Percentiles rank a stretch among this genome's conserved stretches.
These are phyloP conservation scores for Drosophila testacea DNA, from an alignment of 2,888 invertebrate genomes.

Conservation along the genomic window DNA sequence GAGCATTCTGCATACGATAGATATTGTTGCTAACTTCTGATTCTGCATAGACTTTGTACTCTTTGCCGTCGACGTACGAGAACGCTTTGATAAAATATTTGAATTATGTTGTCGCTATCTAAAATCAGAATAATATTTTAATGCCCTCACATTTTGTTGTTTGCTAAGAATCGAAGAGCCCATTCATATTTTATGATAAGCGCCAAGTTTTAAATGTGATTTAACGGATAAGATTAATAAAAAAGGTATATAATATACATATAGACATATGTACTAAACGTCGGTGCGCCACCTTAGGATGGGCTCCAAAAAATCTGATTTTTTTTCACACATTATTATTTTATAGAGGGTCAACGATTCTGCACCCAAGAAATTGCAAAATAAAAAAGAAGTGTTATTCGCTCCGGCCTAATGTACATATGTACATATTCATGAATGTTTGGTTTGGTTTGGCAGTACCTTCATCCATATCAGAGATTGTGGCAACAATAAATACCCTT, in stretches of 20 bases:
- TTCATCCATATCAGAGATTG: constrained; percentile 2
- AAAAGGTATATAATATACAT: neutral
- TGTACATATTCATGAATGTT: neutral
- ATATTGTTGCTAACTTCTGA: constrained; percentile 18
- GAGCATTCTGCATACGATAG: constrained; percentile 8
- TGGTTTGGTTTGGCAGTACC: constrained; percentile 5
- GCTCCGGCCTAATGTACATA: too few relatives aligned
- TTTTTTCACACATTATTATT: too few relatives aligned
- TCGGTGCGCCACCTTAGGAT: too few relatives aligned
- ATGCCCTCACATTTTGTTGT: constrained; percentile 4
- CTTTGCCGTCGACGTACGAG: neutral
- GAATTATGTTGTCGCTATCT: constrained; percentile 17
- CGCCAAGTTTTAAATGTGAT: constrained; percentile 7
- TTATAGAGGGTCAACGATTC: too few relatives aligned
- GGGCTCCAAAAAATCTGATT: too few relatives aligned
- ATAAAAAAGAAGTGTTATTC: too few relatives aligned
- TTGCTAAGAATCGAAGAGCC: constrained; percentile 1
- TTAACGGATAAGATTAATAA: constrained; percentile 11
- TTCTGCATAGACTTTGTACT: constrained; percentile 27
- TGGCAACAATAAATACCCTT: constrained; percentile 2
- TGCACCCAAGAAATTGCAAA: too few relatives aligned
- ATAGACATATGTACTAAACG: too few relatives aligned
- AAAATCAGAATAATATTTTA: constrained; percentile 27
- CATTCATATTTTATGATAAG: constrained; percentile 29
- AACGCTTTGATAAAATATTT: constrained; percentile 33